Percentiles rank a stretch among this genome's conserved stretches.
Conservation (phyloP, 2,888 invertebrate genomes). For the Encarsia formosa region DNA sequence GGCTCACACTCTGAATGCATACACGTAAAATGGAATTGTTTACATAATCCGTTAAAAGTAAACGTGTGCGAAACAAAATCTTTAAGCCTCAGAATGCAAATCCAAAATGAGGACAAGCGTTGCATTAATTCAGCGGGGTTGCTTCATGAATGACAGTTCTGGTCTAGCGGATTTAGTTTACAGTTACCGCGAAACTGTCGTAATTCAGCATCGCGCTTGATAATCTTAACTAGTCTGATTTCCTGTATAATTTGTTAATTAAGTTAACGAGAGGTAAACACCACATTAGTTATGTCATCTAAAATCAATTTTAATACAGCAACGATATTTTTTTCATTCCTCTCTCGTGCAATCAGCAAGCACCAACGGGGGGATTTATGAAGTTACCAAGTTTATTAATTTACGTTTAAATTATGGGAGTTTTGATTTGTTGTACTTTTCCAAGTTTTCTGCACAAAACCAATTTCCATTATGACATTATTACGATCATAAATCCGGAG, state of each 20-base stretch:
- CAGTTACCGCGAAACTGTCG: slow-evolving; percentile 18
- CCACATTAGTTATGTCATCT: too few relatives aligned
- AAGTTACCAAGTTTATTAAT: too few relatives aligned
- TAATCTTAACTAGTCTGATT: slow-evolving; percentile 6
- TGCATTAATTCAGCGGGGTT: slow-evolving; percentile 16
- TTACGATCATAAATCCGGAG: neutral
- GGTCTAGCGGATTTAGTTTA: slow-evolving; percentile 20
- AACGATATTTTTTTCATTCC: too few relatives aligned
- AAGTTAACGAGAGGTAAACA: neutral
- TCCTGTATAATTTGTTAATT: slow-evolving; percentile 10
- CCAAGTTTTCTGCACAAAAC: neutral
- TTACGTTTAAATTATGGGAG: too few relatives aligned
- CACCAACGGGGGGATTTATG: too few relatives aligned
- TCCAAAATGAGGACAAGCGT: slow-evolving; percentile 10
- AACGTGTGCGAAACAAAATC: neutral
- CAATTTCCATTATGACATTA: neutral
- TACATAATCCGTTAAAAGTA: neutral
- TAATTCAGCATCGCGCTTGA: slow-evolving; percentile 2
- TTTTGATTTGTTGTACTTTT: too few relatives aligned
- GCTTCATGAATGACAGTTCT: slow-evolving; percentile 20
- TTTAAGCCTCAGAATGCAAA: slow-evolving; percentile 11
- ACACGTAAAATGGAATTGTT: neutral
- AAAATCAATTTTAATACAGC: too few relatives aligned
- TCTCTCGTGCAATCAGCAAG: too few relatives aligned
- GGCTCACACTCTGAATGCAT: neutral